Evolutionary conservation across 2,797 vertebrate genomes (phyloP).

Genomic region (Chelonia mydas): DNA sequence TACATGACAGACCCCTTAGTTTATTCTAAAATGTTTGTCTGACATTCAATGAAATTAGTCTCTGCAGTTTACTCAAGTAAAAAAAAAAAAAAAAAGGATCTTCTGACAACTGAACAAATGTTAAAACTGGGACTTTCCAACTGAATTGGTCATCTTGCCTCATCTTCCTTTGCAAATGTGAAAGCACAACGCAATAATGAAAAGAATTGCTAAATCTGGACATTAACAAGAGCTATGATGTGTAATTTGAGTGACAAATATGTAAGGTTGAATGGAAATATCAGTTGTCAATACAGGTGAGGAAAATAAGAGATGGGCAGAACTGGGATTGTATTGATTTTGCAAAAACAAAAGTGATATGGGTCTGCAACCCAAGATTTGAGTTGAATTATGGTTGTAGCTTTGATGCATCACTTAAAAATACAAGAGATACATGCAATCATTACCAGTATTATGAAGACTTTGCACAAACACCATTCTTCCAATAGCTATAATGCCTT

Average conservation of each 20-base stretch:
- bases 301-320: background rate
- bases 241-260: background rate
- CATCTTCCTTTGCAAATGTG: background rate
- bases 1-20: background rate
- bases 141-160: background rate
- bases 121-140: background rate
- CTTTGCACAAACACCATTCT: background rate
- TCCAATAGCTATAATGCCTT: background rate
- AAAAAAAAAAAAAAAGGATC: accelerated
- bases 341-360: background rate
- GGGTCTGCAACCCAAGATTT: background rate
- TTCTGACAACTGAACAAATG: background rate
- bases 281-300: background rate
- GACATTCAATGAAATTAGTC: background rate
- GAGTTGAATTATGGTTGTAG: background rate
- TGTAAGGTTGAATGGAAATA: background rate
- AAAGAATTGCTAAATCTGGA: too few relatives aligned
- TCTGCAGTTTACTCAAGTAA: background rate
- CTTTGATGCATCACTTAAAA: background rate
- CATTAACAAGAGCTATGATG: too few relatives aligned
- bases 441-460: background rate
- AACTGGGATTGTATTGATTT: background rate
- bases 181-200: background rate
- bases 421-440: background rate
- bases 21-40: background rate